Percentiles rank a stretch among this genome's conserved stretches.
Evolutionary conservation across 2,888 invertebrate species (phyloP).

Genomic region (Macrophya alboannulata): DNA sequence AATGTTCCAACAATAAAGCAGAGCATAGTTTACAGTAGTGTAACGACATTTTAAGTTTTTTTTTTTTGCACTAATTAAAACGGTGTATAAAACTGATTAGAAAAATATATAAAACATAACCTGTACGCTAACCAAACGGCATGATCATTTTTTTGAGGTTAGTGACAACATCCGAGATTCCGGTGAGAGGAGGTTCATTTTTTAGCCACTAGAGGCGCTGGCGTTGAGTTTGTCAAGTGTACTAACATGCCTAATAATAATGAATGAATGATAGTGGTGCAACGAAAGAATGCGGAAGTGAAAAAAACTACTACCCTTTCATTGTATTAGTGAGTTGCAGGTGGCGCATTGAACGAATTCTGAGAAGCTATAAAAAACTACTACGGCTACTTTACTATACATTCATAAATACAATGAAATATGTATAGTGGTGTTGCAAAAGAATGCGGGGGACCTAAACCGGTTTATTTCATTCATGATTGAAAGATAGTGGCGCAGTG

Average conservation of each 20-base stretch:
- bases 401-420: conserved; percentile 6
- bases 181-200: neutral
- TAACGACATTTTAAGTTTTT: conserved; percentile 87
- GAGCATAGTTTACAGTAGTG: conserved; percentile 88
- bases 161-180: neutral
- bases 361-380: neutral
- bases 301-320: neutral
- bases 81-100: neutral
- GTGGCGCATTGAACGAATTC: neutral
- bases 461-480: neutral
- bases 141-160: conserved; percentile 26
- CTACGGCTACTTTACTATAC: neutral
- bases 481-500: neutral
- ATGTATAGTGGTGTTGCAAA: conserved; percentile 11
- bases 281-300: conserved; percentile 4
- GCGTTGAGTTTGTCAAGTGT: neutral
- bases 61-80: neutral
- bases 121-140: neutral
- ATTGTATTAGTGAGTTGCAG: conserved; percentile 3
- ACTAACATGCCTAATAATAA: neutral
- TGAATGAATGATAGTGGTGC: neutral
- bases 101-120: conserved; percentile 18
- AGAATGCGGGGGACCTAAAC: neutral
- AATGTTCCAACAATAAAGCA: conserved; percentile 88
- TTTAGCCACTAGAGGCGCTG: neutral